Percentiles rank a stretch among this genome's conserved stretches.
Conservation (phyloP, 2,888 invertebrate genomes). For the Acanthosoma haemorrhoidale region DNA sequence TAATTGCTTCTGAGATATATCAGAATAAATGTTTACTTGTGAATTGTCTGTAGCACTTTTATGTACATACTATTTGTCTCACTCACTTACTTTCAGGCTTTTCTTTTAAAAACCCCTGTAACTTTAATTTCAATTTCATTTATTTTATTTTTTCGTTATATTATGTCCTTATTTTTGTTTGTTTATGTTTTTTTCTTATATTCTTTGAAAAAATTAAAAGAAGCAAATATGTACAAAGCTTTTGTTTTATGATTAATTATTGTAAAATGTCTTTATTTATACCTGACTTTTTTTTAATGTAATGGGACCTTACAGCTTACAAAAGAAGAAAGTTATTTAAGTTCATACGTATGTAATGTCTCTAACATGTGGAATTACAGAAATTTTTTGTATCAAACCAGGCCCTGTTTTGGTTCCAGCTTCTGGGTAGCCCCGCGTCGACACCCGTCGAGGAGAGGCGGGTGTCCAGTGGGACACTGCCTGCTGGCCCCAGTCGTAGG, state of each 20-base stretch:
- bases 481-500: slow-evolving; percentile 44
- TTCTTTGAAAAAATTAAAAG: too few relatives aligned
- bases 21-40: too few relatives aligned
- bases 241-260: too few relatives aligned
- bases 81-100: not conserved
- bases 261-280: too few relatives aligned
- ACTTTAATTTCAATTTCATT: not conserved
- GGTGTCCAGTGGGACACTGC: slow-evolving; percentile 40
- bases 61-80: not conserved
- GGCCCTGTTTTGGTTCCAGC: slow-evolving; percentile 31
- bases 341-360: not conserved
- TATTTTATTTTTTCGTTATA: not conserved
- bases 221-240: too few relatives aligned
- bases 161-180: too few relatives aligned
- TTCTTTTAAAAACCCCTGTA: not conserved
- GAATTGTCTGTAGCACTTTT: not conserved
- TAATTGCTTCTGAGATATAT: too few relatives aligned
- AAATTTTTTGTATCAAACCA: slow-evolving; percentile 23
- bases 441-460: slow-evolving; percentile 41
- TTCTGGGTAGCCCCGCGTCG: slow-evolving; percentile 38
- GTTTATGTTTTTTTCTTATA: not conserved
- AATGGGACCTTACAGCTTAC: slow-evolving; percentile 22
- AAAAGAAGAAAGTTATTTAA: slow-evolving; percentile 14
- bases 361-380: slow-evolving; percentile 1
- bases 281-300: not conserved